These are phyloP conservation scores for Eupithecia abbreviata DNA, from an alignment of 2,888 invertebrate genomes.

Conservation along the genomic window DNA sequence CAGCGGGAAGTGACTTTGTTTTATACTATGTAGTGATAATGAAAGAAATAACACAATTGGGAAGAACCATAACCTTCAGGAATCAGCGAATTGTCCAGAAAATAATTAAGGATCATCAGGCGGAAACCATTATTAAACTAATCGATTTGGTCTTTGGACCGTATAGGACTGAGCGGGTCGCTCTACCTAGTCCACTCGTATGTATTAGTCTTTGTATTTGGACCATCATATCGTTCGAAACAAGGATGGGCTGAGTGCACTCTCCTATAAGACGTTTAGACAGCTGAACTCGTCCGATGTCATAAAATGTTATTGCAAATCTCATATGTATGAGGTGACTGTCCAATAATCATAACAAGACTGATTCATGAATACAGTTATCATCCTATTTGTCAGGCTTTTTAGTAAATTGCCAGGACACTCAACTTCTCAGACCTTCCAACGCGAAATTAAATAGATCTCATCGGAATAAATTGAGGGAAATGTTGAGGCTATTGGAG, in stretches of 20 bases:
- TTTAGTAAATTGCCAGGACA: constrained; percentile 32
- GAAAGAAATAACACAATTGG: background rate
- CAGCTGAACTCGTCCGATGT: background rate
- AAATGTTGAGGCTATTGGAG: constrained; percentile 28
- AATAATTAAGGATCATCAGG: background rate
- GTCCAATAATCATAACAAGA: constrained; percentile 3
- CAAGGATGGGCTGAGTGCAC: background rate
- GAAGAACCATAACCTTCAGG: background rate
- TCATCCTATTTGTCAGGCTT: constrained; percentile 32
- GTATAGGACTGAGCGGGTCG: background rate
- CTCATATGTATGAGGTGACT: constrained; percentile 9
- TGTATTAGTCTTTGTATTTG: background rate
- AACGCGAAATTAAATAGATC: constrained; percentile 35
- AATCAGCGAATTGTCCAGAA: background rate
- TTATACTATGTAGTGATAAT: background rate
- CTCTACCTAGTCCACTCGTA: background rate
- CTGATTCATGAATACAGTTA: constrained; percentile 17
- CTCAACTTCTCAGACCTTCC: constrained; percentile 25
- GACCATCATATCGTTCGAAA: background rate
- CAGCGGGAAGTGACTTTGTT: too few relatives aligned
- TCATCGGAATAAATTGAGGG: constrained; percentile 31
- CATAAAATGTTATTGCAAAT: constrained; percentile 5
- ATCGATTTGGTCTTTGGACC: background rate
- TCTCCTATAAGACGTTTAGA: background rate
- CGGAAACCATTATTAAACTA: background rate